Percentiles rank a stretch among this genome's conserved stretches.
phyloP scores from a whole-genome alignment of 23 tunicate species.

The Halocynthia roretzi region DNA sequence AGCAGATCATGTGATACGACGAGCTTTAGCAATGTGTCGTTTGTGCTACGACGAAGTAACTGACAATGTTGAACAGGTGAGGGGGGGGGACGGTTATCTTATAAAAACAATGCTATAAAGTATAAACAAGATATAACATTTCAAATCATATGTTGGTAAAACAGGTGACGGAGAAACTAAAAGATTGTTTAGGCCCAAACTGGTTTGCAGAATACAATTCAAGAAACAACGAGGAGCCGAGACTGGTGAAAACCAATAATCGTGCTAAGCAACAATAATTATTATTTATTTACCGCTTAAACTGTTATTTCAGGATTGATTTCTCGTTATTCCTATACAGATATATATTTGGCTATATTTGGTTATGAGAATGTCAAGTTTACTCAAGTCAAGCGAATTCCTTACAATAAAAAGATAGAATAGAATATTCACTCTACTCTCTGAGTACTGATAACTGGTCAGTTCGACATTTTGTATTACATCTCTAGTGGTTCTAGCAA shows the following conservation, averaged over 20 bases:
- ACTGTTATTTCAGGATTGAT: no score
- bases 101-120: no score
- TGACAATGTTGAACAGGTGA: constrained; percentile 77
- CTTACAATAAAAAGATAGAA: no score
- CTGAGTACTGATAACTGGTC: no score
- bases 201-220: constrained; percentile 55
- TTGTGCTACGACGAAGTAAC: constrained; percentile 70
- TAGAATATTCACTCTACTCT: no score
- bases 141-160: not conserved
- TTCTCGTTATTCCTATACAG: no score
- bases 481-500: no score
- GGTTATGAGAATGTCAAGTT: no score
- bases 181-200: constrained; percentile 44
- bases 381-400: no score
- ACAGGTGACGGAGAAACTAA: constrained; percentile 20
- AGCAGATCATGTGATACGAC: constrained; percentile 84
- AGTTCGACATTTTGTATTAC: no score
- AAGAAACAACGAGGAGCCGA: constrained; percentile 51
- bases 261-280: constrained; percentile 8
- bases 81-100: not conserved
- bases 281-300: not conserved
- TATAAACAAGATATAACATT: not conserved
- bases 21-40: constrained; percentile 72
- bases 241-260: constrained; percentile 51
- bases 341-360: no score